Evolutionary conservation across 2,888 invertebrate species (phyloP).

Genomic region (Papilio demoleus): DNA sequence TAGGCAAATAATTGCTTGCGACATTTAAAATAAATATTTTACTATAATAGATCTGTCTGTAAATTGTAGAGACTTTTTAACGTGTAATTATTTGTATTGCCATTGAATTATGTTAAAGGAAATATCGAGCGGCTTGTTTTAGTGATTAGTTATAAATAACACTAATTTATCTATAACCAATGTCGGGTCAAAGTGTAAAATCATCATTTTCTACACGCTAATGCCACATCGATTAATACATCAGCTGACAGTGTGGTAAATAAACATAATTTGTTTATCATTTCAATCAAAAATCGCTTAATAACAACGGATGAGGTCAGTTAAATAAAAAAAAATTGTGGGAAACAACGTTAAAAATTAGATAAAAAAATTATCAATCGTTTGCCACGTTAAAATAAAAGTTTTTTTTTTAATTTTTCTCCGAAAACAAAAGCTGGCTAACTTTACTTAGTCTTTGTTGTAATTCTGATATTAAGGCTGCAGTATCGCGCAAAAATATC

Average conservation of each 20-base stretch:
- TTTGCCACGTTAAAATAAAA: too few species aligned
- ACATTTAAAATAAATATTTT: conserved; percentile 30
- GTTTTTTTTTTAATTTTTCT: too few species aligned
- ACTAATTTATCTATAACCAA: conserved; percentile 27
- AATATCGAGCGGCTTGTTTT: conserved; percentile 28
- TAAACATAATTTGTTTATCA: background rate
- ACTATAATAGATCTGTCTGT: conserved; percentile 18
- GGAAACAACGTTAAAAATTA: too few species aligned
- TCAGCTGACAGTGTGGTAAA: background rate
- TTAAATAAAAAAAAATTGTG: too few species aligned
- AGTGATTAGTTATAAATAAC: conserved; percentile 32
- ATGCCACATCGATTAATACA: conserved; percentile 19
- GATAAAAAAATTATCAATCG: too few species aligned
- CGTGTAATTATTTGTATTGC: conserved; percentile 22
- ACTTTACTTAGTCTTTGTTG: too few species aligned
- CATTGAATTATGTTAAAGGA: conserved; percentile 34
- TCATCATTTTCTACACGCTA: conserved; percentile 21
- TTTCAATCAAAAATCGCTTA: background rate
- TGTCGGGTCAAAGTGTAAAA: conserved; percentile 27
- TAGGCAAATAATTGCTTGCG: background rate
- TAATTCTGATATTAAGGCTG: too few species aligned
- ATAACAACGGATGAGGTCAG: background rate
- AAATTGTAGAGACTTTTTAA: conserved; percentile 12
- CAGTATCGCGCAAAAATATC: too few species aligned
- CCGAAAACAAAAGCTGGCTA: too few species aligned